phyloP scores from a whole-genome alignment of 2,113 vertebrate species.

The Gallinago media region DNA sequence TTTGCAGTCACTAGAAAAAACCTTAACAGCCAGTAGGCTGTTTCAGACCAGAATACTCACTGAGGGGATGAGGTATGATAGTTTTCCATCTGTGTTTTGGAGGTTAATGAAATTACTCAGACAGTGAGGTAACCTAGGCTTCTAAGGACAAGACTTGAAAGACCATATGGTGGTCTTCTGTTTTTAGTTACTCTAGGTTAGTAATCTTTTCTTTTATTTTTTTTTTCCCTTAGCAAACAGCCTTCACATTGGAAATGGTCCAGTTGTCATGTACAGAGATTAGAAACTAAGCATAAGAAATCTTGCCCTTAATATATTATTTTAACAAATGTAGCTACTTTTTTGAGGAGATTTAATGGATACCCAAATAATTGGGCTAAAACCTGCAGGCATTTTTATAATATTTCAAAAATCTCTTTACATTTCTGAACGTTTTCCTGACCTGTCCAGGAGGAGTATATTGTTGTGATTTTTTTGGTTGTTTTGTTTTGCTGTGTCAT shows the following conservation, averaged over 20 bases:
- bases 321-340: background rate
- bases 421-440: background rate
- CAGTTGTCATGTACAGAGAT: background rate
- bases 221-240: background rate
- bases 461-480: background rate
- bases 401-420: background rate
- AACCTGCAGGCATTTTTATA: background rate
- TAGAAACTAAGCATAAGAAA: background rate
- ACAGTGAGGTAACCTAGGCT: conserved; percentile 26
- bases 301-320: background rate
- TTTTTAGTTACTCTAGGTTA: conserved; percentile 33
- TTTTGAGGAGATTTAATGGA: background rate
- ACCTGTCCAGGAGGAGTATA: background rate
- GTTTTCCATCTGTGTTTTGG: conserved; percentile 20
- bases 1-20: background rate
- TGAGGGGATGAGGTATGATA: background rate
- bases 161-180: conserved; percentile 56
- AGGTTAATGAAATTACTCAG: conserved; percentile 43
- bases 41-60: background rate
- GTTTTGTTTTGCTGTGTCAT: background rate
- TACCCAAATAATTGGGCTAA: background rate
- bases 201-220: background rate
- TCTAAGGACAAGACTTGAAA: conserved; percentile 36
- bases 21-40: background rate
- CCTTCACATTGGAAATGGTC: background rate